Conservation (phyloP, 1,140 invertebrate species). For the Oryctes rhinoceros region DNA sequence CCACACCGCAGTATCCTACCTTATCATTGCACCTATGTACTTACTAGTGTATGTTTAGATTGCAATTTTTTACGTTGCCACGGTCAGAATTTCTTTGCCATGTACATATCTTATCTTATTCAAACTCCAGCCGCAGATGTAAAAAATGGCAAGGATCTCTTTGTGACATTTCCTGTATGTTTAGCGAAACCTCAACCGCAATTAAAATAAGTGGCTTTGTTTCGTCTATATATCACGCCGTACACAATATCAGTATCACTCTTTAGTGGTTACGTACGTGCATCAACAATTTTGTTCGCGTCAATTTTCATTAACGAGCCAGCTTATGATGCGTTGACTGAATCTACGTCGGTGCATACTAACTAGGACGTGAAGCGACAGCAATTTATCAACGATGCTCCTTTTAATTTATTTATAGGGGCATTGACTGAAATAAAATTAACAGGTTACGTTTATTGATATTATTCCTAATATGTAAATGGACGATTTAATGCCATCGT, state of each 20-base stretch:
- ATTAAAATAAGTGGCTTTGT: neutral
- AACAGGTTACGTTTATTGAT: neutral
- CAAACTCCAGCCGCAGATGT: neutral
- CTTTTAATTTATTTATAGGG: constrained; percentile 21
- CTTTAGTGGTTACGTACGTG: neutral
- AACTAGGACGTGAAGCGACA: neutral
- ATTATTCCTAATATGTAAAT: constrained; percentile 3
- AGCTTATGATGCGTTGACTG: neutral
- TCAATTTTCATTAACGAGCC: constrained; percentile 16
- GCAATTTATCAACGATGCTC: constrained; percentile 7
- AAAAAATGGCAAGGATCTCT: neutral
- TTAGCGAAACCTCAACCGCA: neutral
- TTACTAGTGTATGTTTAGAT: neutral
- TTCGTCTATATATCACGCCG: neutral
- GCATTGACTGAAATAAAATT: constrained; percentile 8
- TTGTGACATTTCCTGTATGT: neutral
- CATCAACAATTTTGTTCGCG: constrained; percentile 2
- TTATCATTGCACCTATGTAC: neutral
- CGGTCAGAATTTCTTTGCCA: neutral
- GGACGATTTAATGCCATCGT: neutral
- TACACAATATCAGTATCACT: neutral
- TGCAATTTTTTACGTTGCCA: neutral
- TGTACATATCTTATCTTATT: constrained; percentile 11
- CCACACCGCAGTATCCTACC: no score
- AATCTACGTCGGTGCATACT: neutral